Evolutionary conservation across 1,140 invertebrate genomes (phyloP).

Genomic region (Triops cancriformis): DNA sequence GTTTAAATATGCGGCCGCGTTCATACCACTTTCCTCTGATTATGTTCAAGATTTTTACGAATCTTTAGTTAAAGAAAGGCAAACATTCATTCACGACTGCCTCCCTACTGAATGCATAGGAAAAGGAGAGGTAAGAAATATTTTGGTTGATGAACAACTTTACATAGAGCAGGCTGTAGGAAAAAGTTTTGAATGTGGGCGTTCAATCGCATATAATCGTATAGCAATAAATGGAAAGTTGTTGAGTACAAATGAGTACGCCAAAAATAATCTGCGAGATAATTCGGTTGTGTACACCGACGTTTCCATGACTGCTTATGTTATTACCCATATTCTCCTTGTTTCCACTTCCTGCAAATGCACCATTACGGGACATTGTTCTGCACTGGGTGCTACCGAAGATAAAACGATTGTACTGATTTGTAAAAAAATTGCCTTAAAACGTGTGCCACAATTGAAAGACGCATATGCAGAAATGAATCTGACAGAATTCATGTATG

Average conservation of each 20-base stretch:
- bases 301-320: background rate
- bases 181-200: background rate
- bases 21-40: background rate
- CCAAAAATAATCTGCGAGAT: background rate
- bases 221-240: slow-evolving; percentile 15
- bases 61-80: background rate
- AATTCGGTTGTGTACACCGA: background rate
- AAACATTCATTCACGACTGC: background rate
- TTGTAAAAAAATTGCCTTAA: background rate
- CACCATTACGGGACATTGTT: background rate
- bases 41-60: slow-evolving; percentile 9
- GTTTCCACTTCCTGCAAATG: background rate
- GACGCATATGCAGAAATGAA: background rate
- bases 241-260: slow-evolving; percentile 6
- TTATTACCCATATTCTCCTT: slow-evolving; percentile 4
- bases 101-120: background rate
- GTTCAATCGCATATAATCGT: background rate
- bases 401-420: background rate
- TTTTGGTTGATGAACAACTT: background rate
- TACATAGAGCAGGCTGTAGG: background rate
- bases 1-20: background rate
- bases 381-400: background rate
- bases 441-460: background rate
- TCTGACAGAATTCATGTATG: too few relatives aligned
- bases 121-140: background rate